Conservation (phyloP, 2,113 vertebrate species). For the Gnathonemus echidnorhynchus region DNA sequence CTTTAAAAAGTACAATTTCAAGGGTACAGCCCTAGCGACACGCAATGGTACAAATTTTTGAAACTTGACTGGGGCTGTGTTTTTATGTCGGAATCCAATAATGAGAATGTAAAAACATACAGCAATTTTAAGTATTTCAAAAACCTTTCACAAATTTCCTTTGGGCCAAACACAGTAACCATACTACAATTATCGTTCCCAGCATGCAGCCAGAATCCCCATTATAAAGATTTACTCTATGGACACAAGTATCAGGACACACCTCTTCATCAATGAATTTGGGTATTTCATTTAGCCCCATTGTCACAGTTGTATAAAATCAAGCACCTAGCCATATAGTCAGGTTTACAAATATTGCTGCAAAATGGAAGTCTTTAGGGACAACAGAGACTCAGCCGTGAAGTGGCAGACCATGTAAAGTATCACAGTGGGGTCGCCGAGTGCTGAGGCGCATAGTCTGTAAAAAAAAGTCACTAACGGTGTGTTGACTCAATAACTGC, state of each 20-base stretch:
- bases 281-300: neutral
- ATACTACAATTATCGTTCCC: no score
- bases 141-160: neutral
- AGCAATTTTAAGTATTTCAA: neutral
- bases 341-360: neutral
- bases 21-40: no score
- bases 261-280: neutral
- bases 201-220: neutral
- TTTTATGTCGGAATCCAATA: neutral
- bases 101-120: neutral
- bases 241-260: neutral
- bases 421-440: neutral
- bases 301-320: neutral
- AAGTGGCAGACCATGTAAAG: neutral
- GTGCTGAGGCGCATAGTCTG: neutral
- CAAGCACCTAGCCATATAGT: neutral
- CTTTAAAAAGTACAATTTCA: no score
- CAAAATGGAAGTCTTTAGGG: neutral
- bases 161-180: neutral
- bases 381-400: neutral
- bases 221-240: neutral
- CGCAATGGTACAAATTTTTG: no score
- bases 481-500: neutral
- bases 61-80: no score
- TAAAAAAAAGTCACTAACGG: neutral